Evolutionary conservation across 35 echinoderm and acorn worm species (phyloP).

Genomic region (Ophioderma brevispina): DNA sequence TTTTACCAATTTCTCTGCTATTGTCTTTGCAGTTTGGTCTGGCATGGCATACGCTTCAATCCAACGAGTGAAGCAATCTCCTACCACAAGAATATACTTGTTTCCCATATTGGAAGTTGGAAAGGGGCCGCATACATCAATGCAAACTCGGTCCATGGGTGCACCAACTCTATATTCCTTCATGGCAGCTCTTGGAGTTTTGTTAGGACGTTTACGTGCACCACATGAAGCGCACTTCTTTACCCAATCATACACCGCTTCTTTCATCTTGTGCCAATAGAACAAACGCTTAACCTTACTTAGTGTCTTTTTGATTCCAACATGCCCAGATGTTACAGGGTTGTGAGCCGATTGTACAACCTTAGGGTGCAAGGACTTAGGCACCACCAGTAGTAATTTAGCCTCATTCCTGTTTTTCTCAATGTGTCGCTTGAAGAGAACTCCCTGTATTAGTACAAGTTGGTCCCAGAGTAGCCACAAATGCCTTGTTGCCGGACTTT

Average conservation of each 20-base stretch:
- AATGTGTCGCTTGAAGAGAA: constrained; percentile 9
- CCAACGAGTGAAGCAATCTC: constrained; percentile 35
- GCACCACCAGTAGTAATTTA: not conserved
- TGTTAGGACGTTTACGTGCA: constrained; percentile 36
- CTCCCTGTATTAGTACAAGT: not conserved
- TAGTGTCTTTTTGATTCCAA: constrained; percentile 23
- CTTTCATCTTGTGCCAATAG: constrained; percentile 41
- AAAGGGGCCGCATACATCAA: constrained; percentile 62
- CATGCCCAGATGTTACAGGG: constrained; percentile 9
- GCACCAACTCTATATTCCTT: constrained; percentile 30
- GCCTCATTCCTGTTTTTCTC: not conserved
- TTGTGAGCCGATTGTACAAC: not conserved
- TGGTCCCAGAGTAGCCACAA: constrained; percentile 27
- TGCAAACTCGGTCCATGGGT: constrained; percentile 51
- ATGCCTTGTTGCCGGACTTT: not conserved
- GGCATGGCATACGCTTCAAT: constrained; percentile 47
- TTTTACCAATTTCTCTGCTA: constrained; percentile 19
- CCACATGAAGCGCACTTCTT: constrained; percentile 11
- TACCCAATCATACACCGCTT: constrained; percentile 11
- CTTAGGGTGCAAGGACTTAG: not conserved
- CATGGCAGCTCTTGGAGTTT: constrained; percentile 14
- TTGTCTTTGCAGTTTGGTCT: constrained; percentile 11
- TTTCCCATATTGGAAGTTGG: constrained; percentile 15
- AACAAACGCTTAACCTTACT: not conserved
- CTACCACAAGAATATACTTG: constrained; percentile 29